These are phyloP conservation scores for Diloba caeruleocephala DNA, from an alignment of 2,888 invertebrate genomes.

Conservation along the genomic window DNA sequence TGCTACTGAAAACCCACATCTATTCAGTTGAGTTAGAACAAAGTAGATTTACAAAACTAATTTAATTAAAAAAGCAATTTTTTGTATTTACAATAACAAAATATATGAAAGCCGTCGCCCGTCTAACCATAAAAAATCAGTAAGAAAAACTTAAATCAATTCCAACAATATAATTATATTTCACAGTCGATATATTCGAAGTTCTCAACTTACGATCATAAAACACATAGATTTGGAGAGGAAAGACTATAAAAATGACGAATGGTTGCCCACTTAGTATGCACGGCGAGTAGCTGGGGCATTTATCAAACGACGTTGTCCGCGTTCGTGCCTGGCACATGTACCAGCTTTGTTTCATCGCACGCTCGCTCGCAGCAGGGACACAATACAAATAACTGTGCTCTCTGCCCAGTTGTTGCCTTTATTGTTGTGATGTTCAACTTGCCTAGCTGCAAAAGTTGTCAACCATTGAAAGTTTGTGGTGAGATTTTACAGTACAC, in stretches of 20 bases:
- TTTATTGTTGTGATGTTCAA: conserved; percentile 32
- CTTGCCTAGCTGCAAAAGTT: conserved; percentile 32
- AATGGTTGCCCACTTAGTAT: conserved; percentile 48
- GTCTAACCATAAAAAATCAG: conserved; percentile 8
- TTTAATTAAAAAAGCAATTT: too few species aligned
- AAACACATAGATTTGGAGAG: conserved; percentile 48
- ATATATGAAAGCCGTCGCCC: background rate
- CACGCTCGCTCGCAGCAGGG: conserved; percentile 32
- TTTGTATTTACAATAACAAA: too few species aligned
- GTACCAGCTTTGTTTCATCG: conserved; percentile 40
- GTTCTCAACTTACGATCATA: conserved; percentile 44
- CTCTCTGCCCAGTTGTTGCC: conserved; percentile 24
- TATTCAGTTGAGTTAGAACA: too few species aligned
- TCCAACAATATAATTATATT: conserved; percentile 34
- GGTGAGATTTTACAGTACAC: conserved; percentile 7
- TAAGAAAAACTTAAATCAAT: conserved; percentile 30
- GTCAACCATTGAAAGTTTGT: conserved; percentile 26
- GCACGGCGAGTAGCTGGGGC: conserved; percentile 40
- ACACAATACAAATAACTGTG: conserved; percentile 48
- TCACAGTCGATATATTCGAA: conserved; percentile 43
- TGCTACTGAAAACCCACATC: too few species aligned
- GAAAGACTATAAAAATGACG: conserved; percentile 51
- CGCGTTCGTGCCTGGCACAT: conserved; percentile 12
- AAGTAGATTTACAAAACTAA: too few species aligned
- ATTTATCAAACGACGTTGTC: conserved; percentile 52